phyloP scores from a whole-genome alignment of 2,113 vertebrate species.

The Rutilus rutilus region DNA sequence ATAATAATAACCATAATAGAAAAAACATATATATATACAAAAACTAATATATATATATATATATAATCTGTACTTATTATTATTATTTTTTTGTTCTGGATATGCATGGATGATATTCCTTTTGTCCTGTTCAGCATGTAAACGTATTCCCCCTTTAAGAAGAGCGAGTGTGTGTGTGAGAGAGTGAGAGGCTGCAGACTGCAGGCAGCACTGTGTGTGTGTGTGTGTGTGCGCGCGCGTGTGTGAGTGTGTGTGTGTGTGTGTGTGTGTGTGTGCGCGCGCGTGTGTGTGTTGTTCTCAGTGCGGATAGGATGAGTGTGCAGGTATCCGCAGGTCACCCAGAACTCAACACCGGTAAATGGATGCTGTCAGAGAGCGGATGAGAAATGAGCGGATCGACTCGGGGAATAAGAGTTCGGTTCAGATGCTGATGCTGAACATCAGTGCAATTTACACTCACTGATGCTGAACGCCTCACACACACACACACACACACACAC shows the following conservation, averaged over 20 bases:
- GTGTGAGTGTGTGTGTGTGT: not conserved
- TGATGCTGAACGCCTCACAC: not conserved
- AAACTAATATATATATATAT: no score
- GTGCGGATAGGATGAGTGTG: slow-evolving; percentile 35
- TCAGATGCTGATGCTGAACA: not conserved
- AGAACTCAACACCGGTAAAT: slow-evolving; percentile 31
- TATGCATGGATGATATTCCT: not conserved
- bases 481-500: no score
- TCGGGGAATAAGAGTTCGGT: not conserved
- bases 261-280: not conserved
- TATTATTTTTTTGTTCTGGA: not conserved
- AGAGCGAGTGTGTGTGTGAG: not conserved
- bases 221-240: not conserved
- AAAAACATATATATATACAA: no score
- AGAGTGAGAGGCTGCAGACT: not conserved
- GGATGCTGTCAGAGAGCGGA: slow-evolving; percentile 13
- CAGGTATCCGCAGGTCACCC: slow-evolving; percentile 49
- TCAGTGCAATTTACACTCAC: slow-evolving; percentile 3
- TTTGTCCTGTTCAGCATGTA: not conserved
- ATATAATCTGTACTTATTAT: not conserved
- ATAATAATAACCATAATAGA: not conserved
- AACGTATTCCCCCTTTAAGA: not conserved
- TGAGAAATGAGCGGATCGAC: slow-evolving; percentile 11
- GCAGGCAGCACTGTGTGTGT: not conserved
- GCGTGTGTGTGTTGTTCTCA: not conserved